Conservation (phyloP, 2,113 vertebrate species). For the Sinocyclocheilus grahami region DNA sequence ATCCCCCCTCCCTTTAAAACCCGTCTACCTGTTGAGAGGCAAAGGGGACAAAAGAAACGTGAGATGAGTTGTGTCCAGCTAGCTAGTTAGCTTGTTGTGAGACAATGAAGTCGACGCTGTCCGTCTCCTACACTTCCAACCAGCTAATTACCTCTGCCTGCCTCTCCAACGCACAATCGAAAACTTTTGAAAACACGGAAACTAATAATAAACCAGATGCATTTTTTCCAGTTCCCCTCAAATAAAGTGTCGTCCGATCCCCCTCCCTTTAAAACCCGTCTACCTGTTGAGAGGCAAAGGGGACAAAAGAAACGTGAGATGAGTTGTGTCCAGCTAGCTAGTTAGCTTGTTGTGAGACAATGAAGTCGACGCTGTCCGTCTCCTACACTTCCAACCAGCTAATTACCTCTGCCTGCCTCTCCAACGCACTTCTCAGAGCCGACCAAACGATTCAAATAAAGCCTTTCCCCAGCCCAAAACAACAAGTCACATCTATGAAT, state of each 20-base stretch:
- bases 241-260: not conserved
- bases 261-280: not conserved
- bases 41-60: conserved; percentile 35
- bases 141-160: conserved; percentile 67
- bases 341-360: conserved; percentile 69
- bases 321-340: conserved; percentile 46
- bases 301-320: conserved; percentile 38
- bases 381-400: conserved; percentile 66
- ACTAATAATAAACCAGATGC: too few relatives aligned
- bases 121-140: conserved; percentile 62
- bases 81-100: conserved; percentile 58
- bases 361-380: conserved; percentile 63
- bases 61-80: conserved; percentile 41
- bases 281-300: conserved; percentile 32
- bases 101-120: conserved; percentile 69
- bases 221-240: too few relatives aligned
- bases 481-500: not conserved
- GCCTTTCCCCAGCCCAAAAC: not conserved
- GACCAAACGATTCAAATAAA: not conserved
- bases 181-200: too few relatives aligned
- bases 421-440: conserved; percentile 53
- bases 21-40: conserved; percentile 34
- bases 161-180: conserved; percentile 57
- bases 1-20: not conserved
- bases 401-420: conserved; percentile 63